phyloP scores from a whole-genome alignment of 2,113 vertebrate genomes.

The Brienomyrus longianalis region DNA sequence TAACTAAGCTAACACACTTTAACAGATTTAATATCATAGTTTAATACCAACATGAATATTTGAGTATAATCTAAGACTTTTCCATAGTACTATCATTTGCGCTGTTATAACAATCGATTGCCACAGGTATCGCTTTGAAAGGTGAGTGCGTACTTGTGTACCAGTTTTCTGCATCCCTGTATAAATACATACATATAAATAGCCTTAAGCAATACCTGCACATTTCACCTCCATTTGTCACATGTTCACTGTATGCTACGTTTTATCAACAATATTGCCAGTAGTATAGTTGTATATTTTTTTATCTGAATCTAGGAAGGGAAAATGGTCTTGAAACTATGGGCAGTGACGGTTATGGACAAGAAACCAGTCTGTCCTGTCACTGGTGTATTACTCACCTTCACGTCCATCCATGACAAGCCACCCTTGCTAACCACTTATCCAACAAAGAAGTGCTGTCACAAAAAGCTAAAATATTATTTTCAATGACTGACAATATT shows the following conservation, averaged over 20 bases:
- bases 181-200: too few relatives aligned
- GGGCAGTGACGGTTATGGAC: neutral
- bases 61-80: neutral
- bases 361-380: neutral
- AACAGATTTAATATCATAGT: neutral
- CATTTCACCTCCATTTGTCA: neutral
- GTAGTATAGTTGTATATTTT: neutral
- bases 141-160: too few relatives aligned
- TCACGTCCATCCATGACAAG: neutral
- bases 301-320: neutral
- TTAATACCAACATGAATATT: neutral
- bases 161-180: too few relatives aligned
- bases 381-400: neutral
- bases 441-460: neutral
- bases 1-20: neutral
- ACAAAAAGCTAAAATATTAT: neutral
- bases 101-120: too few relatives aligned
- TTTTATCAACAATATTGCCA: neutral
- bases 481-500: neutral
- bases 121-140: too few relatives aligned
- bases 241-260: neutral
- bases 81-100: neutral
- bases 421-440: neutral
- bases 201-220: too few relatives aligned
- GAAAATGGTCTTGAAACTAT: neutral